phyloP scores from a whole-genome alignment of 2,113 vertebrate genomes.

The Otocyon megalotis region DNA sequence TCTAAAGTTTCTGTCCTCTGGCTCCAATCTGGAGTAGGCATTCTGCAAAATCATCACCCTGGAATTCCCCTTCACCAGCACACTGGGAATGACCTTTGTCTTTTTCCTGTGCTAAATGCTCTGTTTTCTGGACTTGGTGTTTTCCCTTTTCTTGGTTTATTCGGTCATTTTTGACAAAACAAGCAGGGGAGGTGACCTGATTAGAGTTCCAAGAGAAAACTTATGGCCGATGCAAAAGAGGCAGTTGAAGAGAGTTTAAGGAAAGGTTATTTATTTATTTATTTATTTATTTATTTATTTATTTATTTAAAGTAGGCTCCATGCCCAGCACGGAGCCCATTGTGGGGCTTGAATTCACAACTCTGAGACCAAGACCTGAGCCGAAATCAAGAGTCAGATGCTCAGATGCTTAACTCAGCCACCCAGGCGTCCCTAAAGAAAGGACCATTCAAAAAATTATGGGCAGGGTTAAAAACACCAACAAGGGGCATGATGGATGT shows the following conservation, averaged over 20 bases:
- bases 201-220: neutral
- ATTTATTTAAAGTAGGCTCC: neutral
- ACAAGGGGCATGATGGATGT: neutral
- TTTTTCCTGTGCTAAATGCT: neutral
- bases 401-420: neutral
- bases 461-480: neutral
- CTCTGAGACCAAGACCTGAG: neutral
- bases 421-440: neutral
- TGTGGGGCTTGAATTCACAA: neutral
- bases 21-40: neutral
- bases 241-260: neutral
- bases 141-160: neutral
- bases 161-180: conserved; percentile 36
- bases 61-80: neutral
- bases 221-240: neutral
- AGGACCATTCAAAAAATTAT: neutral
- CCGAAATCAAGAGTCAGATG: neutral
- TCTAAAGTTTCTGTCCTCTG: neutral
- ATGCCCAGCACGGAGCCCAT: neutral
- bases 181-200: neutral
- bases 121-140: neutral
- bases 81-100: neutral
- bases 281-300: no score
- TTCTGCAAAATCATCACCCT: neutral
- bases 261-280: neutral